phyloP scores from a whole-genome alignment of 2,888 invertebrate species.

The Allolobophora icterica region DNA sequence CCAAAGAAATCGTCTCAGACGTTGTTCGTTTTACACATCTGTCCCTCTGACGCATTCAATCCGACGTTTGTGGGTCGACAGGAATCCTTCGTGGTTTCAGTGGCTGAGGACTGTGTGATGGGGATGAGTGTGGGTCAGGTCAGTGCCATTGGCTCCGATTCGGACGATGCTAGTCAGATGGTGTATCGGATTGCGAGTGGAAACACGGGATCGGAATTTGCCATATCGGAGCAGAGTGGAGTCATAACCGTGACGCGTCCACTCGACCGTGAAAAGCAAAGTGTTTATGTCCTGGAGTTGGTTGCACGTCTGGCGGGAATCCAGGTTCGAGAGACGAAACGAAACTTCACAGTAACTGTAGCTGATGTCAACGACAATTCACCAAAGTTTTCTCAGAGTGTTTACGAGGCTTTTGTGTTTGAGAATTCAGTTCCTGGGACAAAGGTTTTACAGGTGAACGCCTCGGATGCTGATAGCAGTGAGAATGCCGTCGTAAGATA shows the following conservation, averaged over 20 bases:
- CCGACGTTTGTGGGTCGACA: conserved; percentile 72
- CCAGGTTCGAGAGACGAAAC: conserved; percentile 75
- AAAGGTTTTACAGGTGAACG: conserved; percentile 72
- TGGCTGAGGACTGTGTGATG: conserved; percentile 89
- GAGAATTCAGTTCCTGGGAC: conserved; percentile 82
- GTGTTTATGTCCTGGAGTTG: conserved; percentile 84
- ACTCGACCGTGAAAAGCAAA: conserved; percentile 84
- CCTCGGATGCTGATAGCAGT: conserved; percentile 84
- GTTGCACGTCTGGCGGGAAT: conserved; percentile 71
- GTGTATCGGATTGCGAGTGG: conserved; percentile 87
- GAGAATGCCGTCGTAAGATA: conserved; percentile 86
- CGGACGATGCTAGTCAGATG: conserved; percentile 80
- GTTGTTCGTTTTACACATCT: conserved; percentile 69
- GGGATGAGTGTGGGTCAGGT: conserved; percentile 86
- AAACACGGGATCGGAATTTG: conserved; percentile 78
- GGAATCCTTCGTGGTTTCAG: conserved; percentile 75
- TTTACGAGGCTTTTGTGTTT: conserved; percentile 79
- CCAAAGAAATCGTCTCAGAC: conserved; percentile 83
- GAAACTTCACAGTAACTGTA: conserved; percentile 82
- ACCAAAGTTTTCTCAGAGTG: conserved; percentile 80
- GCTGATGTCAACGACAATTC: conserved; percentile 89
- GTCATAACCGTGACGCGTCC: conserved; percentile 79
- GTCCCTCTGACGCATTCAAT: conserved; percentile 80
- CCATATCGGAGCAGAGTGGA: conserved; percentile 79
- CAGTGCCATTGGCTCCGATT: conserved; percentile 70